Evolutionary conservation across 2,888 invertebrate species (phyloP), one percentile per base, ranked within the genome.

Genomic region (Endotricha flammealis): DNA sequence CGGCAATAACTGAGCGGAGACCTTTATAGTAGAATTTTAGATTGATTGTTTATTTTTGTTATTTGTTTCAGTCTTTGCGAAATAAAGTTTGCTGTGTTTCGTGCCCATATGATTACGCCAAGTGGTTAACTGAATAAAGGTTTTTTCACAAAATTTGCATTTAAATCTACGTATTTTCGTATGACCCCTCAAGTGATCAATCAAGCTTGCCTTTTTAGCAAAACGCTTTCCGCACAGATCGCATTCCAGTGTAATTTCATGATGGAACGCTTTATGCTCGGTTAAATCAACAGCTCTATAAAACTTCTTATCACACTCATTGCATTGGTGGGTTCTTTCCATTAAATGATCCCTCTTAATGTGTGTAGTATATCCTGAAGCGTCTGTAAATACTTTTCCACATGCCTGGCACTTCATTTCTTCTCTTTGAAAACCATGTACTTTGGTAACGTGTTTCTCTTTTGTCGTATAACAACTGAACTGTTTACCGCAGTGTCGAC

Each of bases 301-400:
- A 32, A 78, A 81, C 6, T 52, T 60, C 44, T 64, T 67, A 1
- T 68, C 64, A 31, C 81, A 81, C 1, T 53, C 38, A 32, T 1
- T 16, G 29, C 0, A 58, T 30, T 22, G 35, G 29, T 1, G 51
- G 35, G 0, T 65, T 1, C 41, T 44, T 25, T 45, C 38, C 0
- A 47, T 41, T 29, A 66, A 45, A 29, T 68, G 68, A 7, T 44
- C 44, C 17, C 23, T 46, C 57, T 5, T 45, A 39, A 1, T 34
- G 31, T 81, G 80, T 0, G 60, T 49, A 1, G 57, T 64, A 7
- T 73, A 46, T 2, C 63, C 53, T 1, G 59, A 33, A 6, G 48
- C 50, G 29, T 36, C 32, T 12, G 24, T 36, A 11, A 61, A 61
- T 10, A 33, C 49, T 17, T 14, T 32, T 3, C 25, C 32, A 7